phyloP scores from a whole-genome alignment of 2,888 invertebrate species.

The Artemia sinica region DNA sequence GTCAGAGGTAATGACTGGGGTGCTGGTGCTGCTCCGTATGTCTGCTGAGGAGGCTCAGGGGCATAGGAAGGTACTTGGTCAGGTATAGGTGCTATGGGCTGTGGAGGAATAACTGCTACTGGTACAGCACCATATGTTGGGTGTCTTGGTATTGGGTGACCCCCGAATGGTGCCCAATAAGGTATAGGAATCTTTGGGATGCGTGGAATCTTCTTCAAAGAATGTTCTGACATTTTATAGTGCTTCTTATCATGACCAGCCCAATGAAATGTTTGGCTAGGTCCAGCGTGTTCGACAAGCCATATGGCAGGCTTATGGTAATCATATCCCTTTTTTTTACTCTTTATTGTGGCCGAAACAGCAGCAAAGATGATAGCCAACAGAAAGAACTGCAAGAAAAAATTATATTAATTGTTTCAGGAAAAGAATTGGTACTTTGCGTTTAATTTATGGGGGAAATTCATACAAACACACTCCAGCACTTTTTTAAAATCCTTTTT shows the following conservation, averaged over 20 bases:
- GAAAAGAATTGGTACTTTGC: no score
- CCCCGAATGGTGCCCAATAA: constrained; percentile 5
- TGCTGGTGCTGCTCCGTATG: no score
- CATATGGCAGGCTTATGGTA: constrained; percentile 7
- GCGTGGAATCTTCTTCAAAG: not conserved
- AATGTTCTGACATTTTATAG: not conserved
- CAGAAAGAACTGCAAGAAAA: not conserved
- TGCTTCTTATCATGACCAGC: not conserved
- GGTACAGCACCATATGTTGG: not conserved
- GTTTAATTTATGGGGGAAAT: no score
- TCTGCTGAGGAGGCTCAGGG: not conserved
- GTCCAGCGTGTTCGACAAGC: constrained; percentile 9
- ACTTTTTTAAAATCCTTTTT: no score
- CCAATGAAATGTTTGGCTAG: constrained; percentile 9
- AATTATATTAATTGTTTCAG: not conserved
- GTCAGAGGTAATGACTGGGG: no score
- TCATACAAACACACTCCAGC: no score
- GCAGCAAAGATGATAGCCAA: not conserved
- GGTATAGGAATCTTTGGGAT: constrained; percentile 12
- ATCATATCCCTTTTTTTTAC: not conserved
- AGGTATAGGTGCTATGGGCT: not conserved
- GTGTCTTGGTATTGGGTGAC: not conserved
- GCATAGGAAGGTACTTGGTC: constrained; percentile 1
- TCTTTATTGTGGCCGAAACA: not conserved
- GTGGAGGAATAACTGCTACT: not conserved